Conservation (phyloP, 2,113 vertebrate genomes). For the Formicarius rufipectus region DNA sequence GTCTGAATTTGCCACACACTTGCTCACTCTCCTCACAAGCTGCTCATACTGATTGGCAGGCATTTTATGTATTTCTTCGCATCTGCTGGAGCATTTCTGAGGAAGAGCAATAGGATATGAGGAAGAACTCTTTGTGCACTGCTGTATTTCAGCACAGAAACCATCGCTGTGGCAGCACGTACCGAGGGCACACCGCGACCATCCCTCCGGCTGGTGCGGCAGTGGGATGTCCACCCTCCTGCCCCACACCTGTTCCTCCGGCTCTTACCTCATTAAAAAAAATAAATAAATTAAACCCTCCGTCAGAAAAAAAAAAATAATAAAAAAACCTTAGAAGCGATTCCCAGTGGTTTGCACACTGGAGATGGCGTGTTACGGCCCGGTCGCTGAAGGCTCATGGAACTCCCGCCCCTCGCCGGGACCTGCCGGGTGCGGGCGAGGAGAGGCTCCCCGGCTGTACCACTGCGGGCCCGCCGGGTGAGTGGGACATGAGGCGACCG, state of each 20-base stretch:
- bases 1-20: neutral
- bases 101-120: neutral
- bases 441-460: neutral
- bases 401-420: neutral
- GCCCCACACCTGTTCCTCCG: no score
- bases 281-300: neutral
- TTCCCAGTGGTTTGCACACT: no score
- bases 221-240: neutral
- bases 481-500: neutral
- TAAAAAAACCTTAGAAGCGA: no score
- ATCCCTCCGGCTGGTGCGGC: neutral
- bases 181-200: no score
- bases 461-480: neutral
- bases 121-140: neutral
- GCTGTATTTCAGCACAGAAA: fast-evolving
- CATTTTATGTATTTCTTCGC: fast-evolving
- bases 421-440: neutral
- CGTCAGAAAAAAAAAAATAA: neutral
- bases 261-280: neutral
- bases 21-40: neutral
- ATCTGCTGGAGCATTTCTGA: neutral
- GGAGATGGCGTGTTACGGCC: no score
- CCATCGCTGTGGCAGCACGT: fast-evolving
- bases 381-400: neutral
- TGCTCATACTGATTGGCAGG: neutral